phyloP scores from a whole-genome alignment of 2,113 vertebrate species.

The Genyomyrus donnyi region DNA sequence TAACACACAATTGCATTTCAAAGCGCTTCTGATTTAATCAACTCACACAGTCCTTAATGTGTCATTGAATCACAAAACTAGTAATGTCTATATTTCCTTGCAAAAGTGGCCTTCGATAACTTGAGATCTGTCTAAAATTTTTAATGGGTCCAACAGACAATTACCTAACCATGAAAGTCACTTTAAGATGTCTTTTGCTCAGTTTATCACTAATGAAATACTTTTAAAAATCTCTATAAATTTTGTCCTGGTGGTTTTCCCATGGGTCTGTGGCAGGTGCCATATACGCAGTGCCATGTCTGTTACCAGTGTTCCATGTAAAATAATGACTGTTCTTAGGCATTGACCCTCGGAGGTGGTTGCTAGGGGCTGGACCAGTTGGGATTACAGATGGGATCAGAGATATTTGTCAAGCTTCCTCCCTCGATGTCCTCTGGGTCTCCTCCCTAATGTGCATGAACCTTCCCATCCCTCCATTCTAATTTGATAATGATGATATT shows the following conservation, averaged over 20 bases:
- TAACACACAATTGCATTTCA: conserved; percentile 15
- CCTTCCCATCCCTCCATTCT: conserved; percentile 50
- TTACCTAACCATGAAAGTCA: not conserved
- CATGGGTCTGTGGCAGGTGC: not conserved
- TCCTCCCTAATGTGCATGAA: conserved; percentile 36
- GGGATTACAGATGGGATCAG: conserved; percentile 17
- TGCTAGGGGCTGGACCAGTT: not conserved
- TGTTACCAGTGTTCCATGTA: not conserved
- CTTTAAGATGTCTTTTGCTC: not conserved
- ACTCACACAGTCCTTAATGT: not conserved
- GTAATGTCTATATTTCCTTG: not conserved
- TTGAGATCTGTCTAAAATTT: not conserved
- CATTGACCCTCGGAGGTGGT: not conserved
- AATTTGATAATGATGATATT: conserved; percentile 69
- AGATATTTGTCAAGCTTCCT: conserved; percentile 21
- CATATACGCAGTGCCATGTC: not conserved
- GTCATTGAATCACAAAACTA: not conserved
- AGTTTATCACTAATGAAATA: conserved; percentile 9
- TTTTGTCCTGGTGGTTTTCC: not conserved
- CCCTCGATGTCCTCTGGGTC: conserved; percentile 44
- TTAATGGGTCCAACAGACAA: not conserved
- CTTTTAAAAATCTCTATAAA: not conserved
- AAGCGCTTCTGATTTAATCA: conserved; percentile 13
- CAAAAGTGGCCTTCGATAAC: not conserved
- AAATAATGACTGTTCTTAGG: not conserved